A percentile compares a stretch with the other conserved stretches of the same genome.
phyloP scores from a whole-genome alignment of 2,797 vertebrate species.

The Acropternis orthonyx region DNA sequence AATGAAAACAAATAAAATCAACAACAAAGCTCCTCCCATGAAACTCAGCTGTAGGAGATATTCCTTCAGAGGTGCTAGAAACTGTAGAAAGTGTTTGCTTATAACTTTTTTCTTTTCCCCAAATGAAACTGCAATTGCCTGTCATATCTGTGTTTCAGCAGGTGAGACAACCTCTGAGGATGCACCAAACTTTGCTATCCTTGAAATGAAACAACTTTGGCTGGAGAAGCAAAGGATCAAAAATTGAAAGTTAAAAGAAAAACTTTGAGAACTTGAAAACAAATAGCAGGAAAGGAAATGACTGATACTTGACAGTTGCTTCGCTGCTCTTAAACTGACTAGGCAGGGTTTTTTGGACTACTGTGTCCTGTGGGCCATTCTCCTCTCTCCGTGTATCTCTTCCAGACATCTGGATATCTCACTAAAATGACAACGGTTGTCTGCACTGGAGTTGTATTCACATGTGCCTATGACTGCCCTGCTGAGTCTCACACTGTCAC shows the following conservation, averaged over 20 bases:
- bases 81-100: background rate
- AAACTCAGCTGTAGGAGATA: background rate
- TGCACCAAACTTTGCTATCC: background rate
- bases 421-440: background rate
- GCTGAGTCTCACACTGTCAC: background rate
- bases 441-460: background rate
- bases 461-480: fast-evolving
- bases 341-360: background rate
- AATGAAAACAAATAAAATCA: background rate
- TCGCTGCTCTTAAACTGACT: background rate
- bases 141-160: background rate
- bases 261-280: background rate
- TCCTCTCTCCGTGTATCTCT: background rate
- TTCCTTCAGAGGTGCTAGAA: background rate
- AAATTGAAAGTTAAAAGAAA: background rate
- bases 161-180: background rate
- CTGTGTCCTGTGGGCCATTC: background rate
- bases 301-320: background rate
- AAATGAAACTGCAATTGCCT: background rate
- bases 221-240: background rate
- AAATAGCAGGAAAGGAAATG: background rate
- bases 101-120: background rate
- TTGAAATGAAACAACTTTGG: background rate
- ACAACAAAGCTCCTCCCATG: background rate
- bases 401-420: background rate